Percentiles rank a stretch among this genome's conserved stretches.
phyloP scores from a whole-genome alignment of 2,113 vertebrate species.

The Ctenodactylus gundi region DNA sequence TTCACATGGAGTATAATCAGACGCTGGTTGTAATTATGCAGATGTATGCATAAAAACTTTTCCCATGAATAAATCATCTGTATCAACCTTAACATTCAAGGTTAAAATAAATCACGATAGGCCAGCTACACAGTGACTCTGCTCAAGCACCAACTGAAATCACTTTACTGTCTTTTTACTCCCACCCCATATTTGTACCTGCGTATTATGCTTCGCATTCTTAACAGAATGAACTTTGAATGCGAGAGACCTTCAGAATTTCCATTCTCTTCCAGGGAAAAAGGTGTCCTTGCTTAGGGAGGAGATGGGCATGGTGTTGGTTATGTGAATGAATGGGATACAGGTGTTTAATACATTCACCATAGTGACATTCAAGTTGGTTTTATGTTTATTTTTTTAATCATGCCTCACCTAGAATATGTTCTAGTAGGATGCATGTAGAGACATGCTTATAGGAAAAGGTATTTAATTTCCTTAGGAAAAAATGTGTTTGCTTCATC shows the following conservation, averaged over 20 bases:
- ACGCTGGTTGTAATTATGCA: slow-evolving; percentile 34
- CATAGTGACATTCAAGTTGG: neutral
- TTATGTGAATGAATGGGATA: neutral
- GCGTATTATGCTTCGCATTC: too few species aligned
- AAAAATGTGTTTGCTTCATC: slow-evolving; percentile 8
- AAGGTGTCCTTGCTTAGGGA: neutral
- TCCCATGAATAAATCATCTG: slow-evolving; percentile 46
- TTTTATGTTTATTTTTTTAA: slow-evolving; percentile 43
- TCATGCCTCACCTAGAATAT: slow-evolving; percentile 1
- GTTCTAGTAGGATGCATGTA: slow-evolving; percentile 22
- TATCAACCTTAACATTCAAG: slow-evolving; percentile 19
- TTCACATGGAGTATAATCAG: neutral
- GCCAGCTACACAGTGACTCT: neutral
- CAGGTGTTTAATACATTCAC: neutral
- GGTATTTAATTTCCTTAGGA: neutral
- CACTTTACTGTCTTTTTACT: neutral
- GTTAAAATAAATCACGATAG: neutral
- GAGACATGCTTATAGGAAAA: slow-evolving; percentile 18
- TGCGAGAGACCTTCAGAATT: neutral
- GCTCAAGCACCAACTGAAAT: neutral
- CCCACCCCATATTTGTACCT: neutral
- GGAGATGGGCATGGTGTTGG: neutral
- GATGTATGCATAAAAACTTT: neutral
- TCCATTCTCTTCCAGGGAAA: neutral
- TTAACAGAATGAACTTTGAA: neutral